Evolutionary conservation across 2,797 vertebrate species (phyloP).

Genomic region (Pseudopleuronectes americanus): DNA sequence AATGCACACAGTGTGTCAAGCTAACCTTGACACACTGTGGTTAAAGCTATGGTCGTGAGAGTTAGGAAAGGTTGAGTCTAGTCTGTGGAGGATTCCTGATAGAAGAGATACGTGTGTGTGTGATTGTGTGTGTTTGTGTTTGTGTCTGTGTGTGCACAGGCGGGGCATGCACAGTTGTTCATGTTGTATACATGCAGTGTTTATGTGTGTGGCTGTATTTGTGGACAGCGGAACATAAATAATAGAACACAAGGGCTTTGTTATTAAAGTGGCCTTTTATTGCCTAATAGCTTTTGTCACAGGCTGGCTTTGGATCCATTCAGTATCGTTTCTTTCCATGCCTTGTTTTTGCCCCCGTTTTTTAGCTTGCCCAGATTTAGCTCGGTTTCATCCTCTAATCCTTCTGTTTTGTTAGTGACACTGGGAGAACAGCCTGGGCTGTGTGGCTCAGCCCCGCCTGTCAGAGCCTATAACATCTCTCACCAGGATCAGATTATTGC

Average conservation of each 20-base stretch:
- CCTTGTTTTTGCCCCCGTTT: constrained; percentile 72
- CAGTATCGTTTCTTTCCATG: constrained; percentile 67
- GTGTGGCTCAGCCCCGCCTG: constrained; percentile 70
- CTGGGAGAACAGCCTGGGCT: constrained; percentile 70
- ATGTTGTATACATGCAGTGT: not conserved
- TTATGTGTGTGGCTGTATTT: constrained; percentile 26
- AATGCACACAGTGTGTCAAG: not conserved
- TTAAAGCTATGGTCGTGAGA: constrained; percentile 19
- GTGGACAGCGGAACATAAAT: constrained; percentile 63
- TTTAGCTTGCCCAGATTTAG: constrained; percentile 77
- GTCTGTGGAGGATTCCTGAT: not conserved
- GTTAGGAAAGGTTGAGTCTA: not conserved
- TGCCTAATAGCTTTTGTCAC: constrained; percentile 76
- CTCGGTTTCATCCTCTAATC: constrained; percentile 81
- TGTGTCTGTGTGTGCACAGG: not conserved
- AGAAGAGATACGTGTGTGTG: not conserved
- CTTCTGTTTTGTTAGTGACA: constrained; percentile 81
- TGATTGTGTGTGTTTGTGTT: not conserved
- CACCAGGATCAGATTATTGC: constrained; percentile 77
- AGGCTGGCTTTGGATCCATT: constrained; percentile 63
- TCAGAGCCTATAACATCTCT: constrained; percentile 78
- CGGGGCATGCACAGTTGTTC: not conserved
- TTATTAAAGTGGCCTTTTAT: constrained; percentile 77
- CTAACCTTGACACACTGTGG: constrained; percentile 27
- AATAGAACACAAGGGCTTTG: constrained; percentile 64